Conservation (phyloP, 2,888 invertebrate species). For the Drosophila melanosoma region DNA sequence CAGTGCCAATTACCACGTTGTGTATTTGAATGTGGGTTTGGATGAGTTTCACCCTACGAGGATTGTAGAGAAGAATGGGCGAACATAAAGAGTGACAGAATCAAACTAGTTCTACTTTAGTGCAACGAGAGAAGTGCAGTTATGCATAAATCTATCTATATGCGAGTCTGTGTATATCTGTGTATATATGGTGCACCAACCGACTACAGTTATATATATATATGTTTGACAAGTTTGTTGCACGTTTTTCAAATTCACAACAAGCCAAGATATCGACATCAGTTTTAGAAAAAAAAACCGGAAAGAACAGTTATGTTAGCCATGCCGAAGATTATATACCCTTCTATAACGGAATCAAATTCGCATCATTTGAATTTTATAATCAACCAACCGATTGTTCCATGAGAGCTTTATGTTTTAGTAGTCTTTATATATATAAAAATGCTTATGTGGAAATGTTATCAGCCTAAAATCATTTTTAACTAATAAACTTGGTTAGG, state of each 20-base stretch:
- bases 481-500: background rate
- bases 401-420: background rate
- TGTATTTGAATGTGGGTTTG: background rate
- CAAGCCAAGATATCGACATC: conserved; percentile 13
- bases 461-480: background rate
- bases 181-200: conserved; percentile 6
- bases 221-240: conserved; percentile 30
- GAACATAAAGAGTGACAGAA: conserved; percentile 3
- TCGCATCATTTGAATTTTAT: background rate
- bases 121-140: conserved; percentile 25
- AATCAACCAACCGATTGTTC: background rate
- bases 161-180: background rate
- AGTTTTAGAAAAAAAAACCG: conserved; percentile 20
- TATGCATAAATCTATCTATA: conserved; percentile 2
- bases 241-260: conserved; percentile 52
- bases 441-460: background rate
- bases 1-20: background rate
- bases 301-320: background rate
- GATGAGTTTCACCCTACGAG: background rate
- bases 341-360: background rate
- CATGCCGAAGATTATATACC: background rate
- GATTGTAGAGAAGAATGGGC: background rate
- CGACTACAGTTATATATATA: conserved; percentile 6
- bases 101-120: conserved; percentile 16
- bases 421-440: background rate